Evolutionary conservation across 2,113 vertebrate genomes (phyloP).

Genomic region (Conger conger): DNA sequence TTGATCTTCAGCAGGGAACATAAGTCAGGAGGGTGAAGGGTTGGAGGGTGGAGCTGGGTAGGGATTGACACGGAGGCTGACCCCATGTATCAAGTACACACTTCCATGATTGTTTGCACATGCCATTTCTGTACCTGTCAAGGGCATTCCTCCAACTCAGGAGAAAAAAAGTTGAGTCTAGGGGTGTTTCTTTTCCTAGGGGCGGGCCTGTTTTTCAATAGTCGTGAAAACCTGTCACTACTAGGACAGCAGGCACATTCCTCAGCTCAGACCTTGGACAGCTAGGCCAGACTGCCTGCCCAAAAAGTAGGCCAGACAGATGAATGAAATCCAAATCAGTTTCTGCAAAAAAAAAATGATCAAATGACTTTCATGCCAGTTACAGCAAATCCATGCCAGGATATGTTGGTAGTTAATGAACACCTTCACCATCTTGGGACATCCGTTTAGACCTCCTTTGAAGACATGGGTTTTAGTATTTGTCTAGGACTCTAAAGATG

Average conservation of each 20-base stretch:
- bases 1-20: conserved; percentile 35
- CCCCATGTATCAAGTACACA: conserved; percentile 25
- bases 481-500: conserved; percentile 20
- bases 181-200: neutral
- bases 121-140: conserved; percentile 16
- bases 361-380: too few relatives aligned
- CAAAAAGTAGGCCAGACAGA: too few relatives aligned
- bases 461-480: neutral
- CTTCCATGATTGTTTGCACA: neutral
- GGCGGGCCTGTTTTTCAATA: neutral
- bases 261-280: neutral
- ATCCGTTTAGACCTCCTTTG: too few relatives aligned
- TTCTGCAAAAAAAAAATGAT: too few relatives aligned
- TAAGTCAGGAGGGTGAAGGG: neutral
- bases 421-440: neutral
- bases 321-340: too few relatives aligned
- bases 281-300: neutral
- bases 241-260: neutral
- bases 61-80: conserved; percentile 40
- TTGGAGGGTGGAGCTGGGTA: neutral
- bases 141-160: neutral
- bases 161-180: neutral
- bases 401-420: too few relatives aligned
- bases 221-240: neutral
- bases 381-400: too few relatives aligned